Evolutionary conservation across 1,140 invertebrate species (phyloP).

Genomic region (Drosophila pallidifrons): DNA sequence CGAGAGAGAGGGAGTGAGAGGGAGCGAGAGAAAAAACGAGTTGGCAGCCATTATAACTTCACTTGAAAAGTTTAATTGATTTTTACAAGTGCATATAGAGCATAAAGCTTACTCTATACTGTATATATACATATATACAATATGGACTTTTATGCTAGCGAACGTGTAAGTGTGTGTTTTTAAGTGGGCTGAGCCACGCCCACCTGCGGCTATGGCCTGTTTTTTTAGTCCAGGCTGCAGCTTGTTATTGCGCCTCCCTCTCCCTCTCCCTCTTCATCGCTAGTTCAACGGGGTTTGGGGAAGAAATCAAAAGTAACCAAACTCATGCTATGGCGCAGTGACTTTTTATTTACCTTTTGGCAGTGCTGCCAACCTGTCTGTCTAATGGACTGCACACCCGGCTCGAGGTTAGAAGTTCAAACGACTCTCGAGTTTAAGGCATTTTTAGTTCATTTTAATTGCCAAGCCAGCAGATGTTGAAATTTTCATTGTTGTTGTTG

Average conservation of each 20-base stretch:
- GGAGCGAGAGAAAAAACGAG: conserved; percentile 40
- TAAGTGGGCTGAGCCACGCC: conserved; percentile 1
- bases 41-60: conserved; percentile 79
- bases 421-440: conserved; percentile 16
- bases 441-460: conserved; percentile 45
- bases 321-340: conserved; percentile 41
- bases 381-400: neutral
- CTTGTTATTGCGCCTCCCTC: conserved; percentile 4
- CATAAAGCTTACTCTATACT: conserved; percentile 27
- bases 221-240: conserved; percentile 4
- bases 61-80: conserved; percentile 84
- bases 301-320: conserved; percentile 68
- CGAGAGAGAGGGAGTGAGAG: neutral
- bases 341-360: conserved; percentile 54
- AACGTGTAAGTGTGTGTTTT: neutral
- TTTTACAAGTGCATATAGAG: conserved; percentile 74
- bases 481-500: conserved; percentile 15
- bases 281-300: neutral
- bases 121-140: conserved; percentile 18
- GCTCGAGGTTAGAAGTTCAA: conserved; percentile 8
- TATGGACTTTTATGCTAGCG: neutral
- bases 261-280: neutral
- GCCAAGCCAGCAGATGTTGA: conserved; percentile 34
- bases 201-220: conserved; percentile 19
- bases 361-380: conserved; percentile 35